A percentile compares a stretch with the other conserved stretches of the same genome.
phyloP scores from a whole-genome alignment of 2,113 vertebrate species.

The Cacatua alba region DNA sequence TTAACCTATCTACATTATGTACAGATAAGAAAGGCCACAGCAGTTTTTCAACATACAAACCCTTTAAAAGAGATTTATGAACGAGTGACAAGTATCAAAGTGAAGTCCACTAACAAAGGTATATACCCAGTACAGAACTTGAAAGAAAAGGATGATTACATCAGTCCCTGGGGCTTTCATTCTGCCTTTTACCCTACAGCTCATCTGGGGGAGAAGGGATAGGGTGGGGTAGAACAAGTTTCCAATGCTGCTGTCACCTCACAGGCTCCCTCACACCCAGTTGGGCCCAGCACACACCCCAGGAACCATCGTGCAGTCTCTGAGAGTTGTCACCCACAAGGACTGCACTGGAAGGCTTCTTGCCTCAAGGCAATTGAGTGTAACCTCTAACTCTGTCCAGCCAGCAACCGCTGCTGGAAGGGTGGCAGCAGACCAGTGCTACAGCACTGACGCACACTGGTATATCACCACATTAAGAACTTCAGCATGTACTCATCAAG shows the following conservation, averaged over 20 bases:
- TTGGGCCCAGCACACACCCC: fast-evolving
- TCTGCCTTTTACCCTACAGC: neutral
- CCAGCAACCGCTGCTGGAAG: neutral
- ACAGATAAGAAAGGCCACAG: constrained; percentile 86
- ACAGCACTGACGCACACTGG: constrained; percentile 48
- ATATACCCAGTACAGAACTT: constrained; percentile 67
- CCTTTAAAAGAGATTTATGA: constrained; percentile 79
- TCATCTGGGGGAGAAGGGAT: neutral
- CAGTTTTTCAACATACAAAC: constrained; percentile 83
- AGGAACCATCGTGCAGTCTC: fast-evolving
- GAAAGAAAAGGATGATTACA: neutral
- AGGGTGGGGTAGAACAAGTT: neutral
- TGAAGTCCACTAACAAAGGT: constrained; percentile 72
- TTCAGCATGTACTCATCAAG: constrained; percentile 73
- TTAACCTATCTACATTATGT: constrained; percentile 84
- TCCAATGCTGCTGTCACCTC: fast-evolving
- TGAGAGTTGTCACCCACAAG: fast-evolving
- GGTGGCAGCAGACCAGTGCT: neutral
- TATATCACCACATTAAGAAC: constrained; percentile 71
- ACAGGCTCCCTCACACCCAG: neutral
- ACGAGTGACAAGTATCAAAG: constrained; percentile 75
- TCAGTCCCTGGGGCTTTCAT: neutral
- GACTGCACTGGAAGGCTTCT: fast-evolving
- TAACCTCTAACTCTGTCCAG: neutral
- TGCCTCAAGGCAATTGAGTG: fast-evolving